Percentiles rank a stretch among this genome's conserved stretches.
Conservation (phyloP, 2,797 vertebrate species). For the Enteromius unitaeniatus region DNA sequence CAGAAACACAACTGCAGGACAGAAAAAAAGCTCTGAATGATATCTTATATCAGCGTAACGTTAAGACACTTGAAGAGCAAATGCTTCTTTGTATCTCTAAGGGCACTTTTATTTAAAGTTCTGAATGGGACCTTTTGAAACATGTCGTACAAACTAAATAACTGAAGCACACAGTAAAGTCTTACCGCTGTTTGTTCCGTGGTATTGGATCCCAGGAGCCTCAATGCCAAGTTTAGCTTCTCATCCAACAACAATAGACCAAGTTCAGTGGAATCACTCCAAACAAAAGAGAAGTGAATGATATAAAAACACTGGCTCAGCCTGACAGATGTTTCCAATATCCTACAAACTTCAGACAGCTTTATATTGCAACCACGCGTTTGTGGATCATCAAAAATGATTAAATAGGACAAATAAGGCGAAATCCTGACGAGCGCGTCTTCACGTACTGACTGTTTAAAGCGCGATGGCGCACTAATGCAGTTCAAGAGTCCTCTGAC, state of each 20-base stretch:
- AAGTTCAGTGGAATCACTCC: constrained; percentile 41
- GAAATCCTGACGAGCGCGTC: neutral
- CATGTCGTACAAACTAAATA: neutral
- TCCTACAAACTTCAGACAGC: neutral
- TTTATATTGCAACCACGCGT: neutral
- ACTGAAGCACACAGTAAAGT: neutral
- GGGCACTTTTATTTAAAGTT: neutral
- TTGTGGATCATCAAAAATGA: neutral
- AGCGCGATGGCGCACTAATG: constrained; percentile 39
- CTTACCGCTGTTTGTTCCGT: constrained; percentile 17
- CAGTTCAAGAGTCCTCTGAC: constrained; percentile 16
- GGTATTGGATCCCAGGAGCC: constrained; percentile 9
- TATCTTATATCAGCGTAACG: neutral
- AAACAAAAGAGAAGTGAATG: constrained; percentile 8
- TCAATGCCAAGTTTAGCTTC: constrained; percentile 46
- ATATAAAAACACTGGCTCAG: neutral
- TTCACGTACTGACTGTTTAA: neutral
- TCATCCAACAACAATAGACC: constrained; percentile 47
- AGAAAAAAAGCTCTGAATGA: neutral
- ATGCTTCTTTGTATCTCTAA: neutral
- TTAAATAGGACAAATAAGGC: neutral
- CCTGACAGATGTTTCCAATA: neutral
- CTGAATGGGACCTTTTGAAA: neutral
- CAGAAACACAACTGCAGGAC: neutral
- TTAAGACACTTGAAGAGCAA: neutral